phyloP scores from a whole-genome alignment of 2,113 vertebrate species.

The Ochotona princeps region DNA sequence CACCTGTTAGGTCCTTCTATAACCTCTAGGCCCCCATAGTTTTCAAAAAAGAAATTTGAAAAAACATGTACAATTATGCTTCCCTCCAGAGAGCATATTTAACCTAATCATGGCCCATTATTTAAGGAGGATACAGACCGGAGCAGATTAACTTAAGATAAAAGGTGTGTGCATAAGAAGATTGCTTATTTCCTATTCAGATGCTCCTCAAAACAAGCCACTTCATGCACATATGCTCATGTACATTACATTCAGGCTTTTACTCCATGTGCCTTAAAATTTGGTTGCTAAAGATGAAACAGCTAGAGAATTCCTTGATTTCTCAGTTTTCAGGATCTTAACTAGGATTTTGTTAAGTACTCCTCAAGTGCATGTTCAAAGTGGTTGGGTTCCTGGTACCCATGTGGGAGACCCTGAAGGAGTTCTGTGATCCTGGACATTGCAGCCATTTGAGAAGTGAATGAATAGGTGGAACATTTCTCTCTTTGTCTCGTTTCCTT shows the following conservation, averaged over 20 bases:
- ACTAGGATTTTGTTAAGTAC: constrained; percentile 14
- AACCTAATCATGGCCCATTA: background rate
- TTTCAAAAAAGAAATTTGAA: constrained; percentile 34
- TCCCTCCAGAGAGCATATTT: constrained; percentile 54
- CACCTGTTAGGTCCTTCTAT: constrained; percentile 23
- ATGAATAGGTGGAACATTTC: no score
- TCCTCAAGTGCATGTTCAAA: background rate
- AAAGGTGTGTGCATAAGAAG: background rate
- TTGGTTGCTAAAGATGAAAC: constrained; percentile 52
- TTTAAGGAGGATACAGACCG: constrained; percentile 44
- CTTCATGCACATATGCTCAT: background rate
- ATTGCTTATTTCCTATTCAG: constrained; percentile 51
- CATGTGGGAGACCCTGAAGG: no score
- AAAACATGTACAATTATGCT: constrained; percentile 10
- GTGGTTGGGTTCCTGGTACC: no score
- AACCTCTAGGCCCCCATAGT: background rate
- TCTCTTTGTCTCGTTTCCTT: no score
- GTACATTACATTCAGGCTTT: background rate
- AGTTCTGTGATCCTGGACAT: no score
- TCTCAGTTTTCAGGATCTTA: constrained; percentile 31
- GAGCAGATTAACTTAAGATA: constrained; percentile 40
- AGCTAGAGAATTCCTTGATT: constrained; percentile 6
- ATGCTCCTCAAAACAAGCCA: constrained; percentile 37
- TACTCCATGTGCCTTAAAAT: constrained; percentile 28
- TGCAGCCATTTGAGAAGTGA: no score